Conservation (phyloP, 2,797 vertebrate genomes). For the Cyclura pinguis region DNA sequence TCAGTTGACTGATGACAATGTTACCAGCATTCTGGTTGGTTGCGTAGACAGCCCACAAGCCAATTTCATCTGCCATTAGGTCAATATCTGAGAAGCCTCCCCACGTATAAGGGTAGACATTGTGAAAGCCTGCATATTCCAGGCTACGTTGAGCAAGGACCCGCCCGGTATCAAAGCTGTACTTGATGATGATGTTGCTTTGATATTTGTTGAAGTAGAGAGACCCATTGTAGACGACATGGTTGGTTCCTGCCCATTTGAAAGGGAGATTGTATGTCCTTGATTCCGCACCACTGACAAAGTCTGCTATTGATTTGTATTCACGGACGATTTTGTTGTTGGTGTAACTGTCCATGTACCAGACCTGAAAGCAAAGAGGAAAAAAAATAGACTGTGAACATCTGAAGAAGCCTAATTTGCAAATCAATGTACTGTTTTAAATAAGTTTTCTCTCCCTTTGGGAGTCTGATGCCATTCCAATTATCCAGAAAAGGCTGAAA, state of each 20-base stretch:
- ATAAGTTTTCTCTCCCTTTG: background rate
- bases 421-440: background rate
- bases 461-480: background rate
- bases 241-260: slow-evolving; percentile 98
- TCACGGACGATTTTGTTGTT: slow-evolving; percentile 98
- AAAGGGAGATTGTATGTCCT: slow-evolving; percentile 97
- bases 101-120: slow-evolving; percentile 98
- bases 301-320: slow-evolving; percentile 93
- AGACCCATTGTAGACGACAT: slow-evolving; percentile 96
- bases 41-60: slow-evolving; percentile 96
- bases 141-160: slow-evolving; percentile 93
- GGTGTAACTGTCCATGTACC: slow-evolving; percentile 99
- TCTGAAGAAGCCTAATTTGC: background rate
- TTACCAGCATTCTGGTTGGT: slow-evolving; percentile 99
- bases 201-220: slow-evolving; percentile 99
- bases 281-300: slow-evolving; percentile 91
- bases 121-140: slow-evolving; percentile 97
- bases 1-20: slow-evolving; percentile 94
- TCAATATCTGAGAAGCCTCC: slow-evolving; percentile 98
- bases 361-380: slow-evolving; percentile 84
- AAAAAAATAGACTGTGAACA: slow-evolving; percentile 43
- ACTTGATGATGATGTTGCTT: slow-evolving; percentile 98
- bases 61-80: slow-evolving; percentile 97
- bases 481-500: background rate
- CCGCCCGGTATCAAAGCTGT: slow-evolving; percentile 92